Evolutionary conservation across 2,113 vertebrate species (phyloP), one percentile per base, ranked within the genome.

Genomic region (Gobio gobio): DNA sequence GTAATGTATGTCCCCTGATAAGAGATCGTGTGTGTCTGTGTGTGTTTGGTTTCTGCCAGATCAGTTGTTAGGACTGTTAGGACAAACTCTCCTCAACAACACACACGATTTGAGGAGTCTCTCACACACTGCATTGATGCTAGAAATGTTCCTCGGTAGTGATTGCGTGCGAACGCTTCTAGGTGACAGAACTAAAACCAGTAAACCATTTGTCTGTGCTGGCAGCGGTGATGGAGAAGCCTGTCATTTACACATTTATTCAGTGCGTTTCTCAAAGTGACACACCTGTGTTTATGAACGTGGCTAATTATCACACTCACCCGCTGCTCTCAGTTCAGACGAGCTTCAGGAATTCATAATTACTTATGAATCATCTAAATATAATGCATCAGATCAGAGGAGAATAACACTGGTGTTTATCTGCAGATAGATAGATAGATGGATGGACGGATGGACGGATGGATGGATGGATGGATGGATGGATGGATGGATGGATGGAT

Each of bases 41-140:
- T 90, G 91, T 91, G 58, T 4, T 59, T 3, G 10, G 3, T 92
- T 92, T 93, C 93, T 94, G 93, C 94, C 93, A 94, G 91, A 33
- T 33, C 33, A 33, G 33, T 33, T 33, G 33, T 33, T 33, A 33
- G 36, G 3, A 36, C 3, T 36, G 12, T 20, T n/a, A 24, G n/a
- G n/a, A 13, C 58, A 61, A 24, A 61, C 8, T 10, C 58, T 61
- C n/a, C 20, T 61, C n/a, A 24, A 24, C 8, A 10, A 24, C 58
- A 61, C 58, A 59, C 58, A 10, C 4, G 20, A 54, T 54, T 18
- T 5, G 51, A 54, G 4, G 49, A 51, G 16, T 16, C 16, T 3
- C 10, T n/a, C 22, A 59, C n/a, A 7, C 9, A 3, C 22, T 10
- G 22, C 51, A n/a, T 36, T 0, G 20, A 54, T 68, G 16, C 1